Percentiles rank a stretch among this genome's conserved stretches.
These are phyloP conservation scores for Saxicola maurus DNA, from an alignment of 2,797 vertebrate species.

Conservation along the genomic window DNA sequence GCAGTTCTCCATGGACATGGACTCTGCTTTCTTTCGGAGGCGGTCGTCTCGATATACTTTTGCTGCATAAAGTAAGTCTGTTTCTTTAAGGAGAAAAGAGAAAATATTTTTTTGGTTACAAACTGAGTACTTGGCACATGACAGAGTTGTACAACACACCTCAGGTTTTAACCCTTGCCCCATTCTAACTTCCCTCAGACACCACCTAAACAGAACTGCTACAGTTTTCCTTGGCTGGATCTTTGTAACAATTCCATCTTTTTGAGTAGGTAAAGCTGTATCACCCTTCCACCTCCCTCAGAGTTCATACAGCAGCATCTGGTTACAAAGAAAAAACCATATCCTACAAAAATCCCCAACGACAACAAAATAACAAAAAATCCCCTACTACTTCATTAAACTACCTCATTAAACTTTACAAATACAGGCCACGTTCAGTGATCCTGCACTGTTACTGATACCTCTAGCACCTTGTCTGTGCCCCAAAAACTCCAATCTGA, in stretches of 20 bases:
- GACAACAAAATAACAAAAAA: neutral
- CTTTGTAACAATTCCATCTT: neutral
- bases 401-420: neutral
- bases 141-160: neutral
- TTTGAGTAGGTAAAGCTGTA: neutral
- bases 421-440: neutral
- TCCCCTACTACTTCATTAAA: neutral
- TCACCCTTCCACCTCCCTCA: neutral
- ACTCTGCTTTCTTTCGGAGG: constrained; percentile 90
- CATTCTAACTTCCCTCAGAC: neutral
- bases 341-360: neutral
- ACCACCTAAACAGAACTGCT: neutral
- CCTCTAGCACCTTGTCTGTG: neutral
- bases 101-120: neutral
- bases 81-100: constrained; percentile 76
- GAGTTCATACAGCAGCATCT: neutral
- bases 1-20: constrained; percentile 96
- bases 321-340: neutral
- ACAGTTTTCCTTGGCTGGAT: neutral
- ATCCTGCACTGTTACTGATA: neutral
- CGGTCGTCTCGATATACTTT: constrained; percentile 94
- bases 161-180: neutral
- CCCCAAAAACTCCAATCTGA: neutral
- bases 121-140: neutral
- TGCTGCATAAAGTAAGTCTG: constrained; percentile 91